A percentile compares a stretch with the other conserved stretches of the same genome.
Conservation (phyloP, 2,797 vertebrate species). For the Sebastes kiyomatsui region DNA sequence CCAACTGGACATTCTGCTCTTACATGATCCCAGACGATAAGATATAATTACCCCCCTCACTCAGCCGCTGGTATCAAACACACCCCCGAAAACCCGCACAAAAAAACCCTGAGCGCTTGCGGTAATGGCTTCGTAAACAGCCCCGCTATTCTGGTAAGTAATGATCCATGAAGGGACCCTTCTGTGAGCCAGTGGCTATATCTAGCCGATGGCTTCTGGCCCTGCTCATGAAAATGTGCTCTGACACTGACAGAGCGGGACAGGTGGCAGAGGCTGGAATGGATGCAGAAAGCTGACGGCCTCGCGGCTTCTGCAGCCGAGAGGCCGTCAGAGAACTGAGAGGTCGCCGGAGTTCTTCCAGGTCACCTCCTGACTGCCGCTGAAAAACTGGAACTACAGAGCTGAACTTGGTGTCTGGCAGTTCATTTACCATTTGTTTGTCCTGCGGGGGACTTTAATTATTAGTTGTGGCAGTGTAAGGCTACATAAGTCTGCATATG, state of each 20-base stretch:
- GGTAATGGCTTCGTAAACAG: slow-evolving; percentile 66
- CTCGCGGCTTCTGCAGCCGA: slow-evolving; percentile 8
- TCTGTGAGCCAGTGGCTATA: slow-evolving; percentile 74
- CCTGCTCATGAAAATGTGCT: slow-evolving; percentile 56
- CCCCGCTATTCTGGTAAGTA: slow-evolving; percentile 60
- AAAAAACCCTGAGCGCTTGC: slow-evolving; percentile 22
- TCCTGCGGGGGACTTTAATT: slow-evolving; percentile 4
- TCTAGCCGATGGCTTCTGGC: slow-evolving; percentile 66
- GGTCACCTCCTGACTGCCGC: slow-evolving; percentile 6
- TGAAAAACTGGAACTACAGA: background rate
- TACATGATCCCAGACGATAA: slow-evolving; percentile 61
- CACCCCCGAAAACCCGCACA: slow-evolving; percentile 28
- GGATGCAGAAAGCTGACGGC: slow-evolving; percentile 78
- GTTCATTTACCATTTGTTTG: slow-evolving; percentile 26
- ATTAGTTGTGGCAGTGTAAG: background rate
- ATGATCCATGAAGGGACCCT: slow-evolving; percentile 74
- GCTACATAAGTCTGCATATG: slow-evolving; percentile 24
- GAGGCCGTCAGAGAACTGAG: slow-evolving; percentile 1
- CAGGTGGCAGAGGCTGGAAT: slow-evolving; percentile 82
- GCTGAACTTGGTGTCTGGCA: slow-evolving; percentile 23
- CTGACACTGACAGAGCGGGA: slow-evolving; percentile 83
- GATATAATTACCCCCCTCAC: slow-evolving; percentile 54
- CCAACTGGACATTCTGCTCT: slow-evolving; percentile 56
- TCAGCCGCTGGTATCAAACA: slow-evolving; percentile 38
- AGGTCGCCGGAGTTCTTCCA: slow-evolving; percentile 22